A percentile compares a stretch with the other conserved stretches of the same genome.
phyloP scores from a whole-genome alignment of 2,797 vertebrate species.

The Neosilurus hyrtlii region DNA sequence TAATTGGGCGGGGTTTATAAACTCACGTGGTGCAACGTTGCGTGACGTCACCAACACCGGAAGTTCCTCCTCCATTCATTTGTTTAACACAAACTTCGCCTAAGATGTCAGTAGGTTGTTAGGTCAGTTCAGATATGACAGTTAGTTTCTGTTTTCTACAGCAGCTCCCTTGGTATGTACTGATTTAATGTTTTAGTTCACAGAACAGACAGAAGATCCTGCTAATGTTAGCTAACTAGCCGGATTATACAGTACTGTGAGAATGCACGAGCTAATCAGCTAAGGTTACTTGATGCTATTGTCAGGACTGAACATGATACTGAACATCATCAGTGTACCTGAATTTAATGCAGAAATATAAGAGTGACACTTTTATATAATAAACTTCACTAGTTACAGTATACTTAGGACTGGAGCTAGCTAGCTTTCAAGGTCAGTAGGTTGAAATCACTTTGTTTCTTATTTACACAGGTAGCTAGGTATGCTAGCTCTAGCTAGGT shows the following conservation, averaged over 20 bases:
- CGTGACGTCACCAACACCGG: constrained; percentile 11
- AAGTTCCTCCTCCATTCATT: constrained; percentile 17
- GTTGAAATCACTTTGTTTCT: neutral
- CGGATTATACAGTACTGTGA: neutral
- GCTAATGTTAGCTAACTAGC: neutral
- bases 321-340: neutral
- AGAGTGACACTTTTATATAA: neutral
- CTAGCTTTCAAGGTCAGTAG: constrained; percentile 44
- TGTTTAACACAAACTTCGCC: constrained; percentile 23
- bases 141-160: neutral
- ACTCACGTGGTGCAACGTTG: neutral
- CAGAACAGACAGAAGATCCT: neutral
- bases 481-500: constrained; percentile 61
- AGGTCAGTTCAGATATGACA: constrained; percentile 1
- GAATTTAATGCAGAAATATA: neutral
- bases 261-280: neutral
- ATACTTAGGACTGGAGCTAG: neutral
- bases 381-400: neutral
- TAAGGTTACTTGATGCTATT: neutral
- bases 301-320: neutral
- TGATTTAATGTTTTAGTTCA: neutral
- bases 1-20: neutral
- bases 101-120: neutral
- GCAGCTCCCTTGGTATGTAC: constrained; percentile 12
- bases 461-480: constrained; percentile 7